Evolutionary conservation across 2,113 vertebrate genomes (phyloP).

Genomic region (Isichthys henryi): DNA sequence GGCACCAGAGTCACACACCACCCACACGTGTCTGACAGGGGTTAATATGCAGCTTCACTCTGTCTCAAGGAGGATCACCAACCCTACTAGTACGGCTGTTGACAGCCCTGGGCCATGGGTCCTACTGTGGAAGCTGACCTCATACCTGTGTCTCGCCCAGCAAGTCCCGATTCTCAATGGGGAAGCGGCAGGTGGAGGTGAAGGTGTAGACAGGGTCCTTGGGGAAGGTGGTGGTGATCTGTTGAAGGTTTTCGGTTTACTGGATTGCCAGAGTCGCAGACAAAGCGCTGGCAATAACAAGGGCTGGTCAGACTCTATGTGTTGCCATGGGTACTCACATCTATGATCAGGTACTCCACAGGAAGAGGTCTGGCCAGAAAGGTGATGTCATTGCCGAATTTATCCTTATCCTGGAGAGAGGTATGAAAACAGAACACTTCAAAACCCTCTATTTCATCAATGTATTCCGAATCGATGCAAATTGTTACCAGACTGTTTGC

Average conservation of each 20-base stretch:
- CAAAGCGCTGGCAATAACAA: not conserved
- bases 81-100: not conserved
- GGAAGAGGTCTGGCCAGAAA: constrained; percentile 91
- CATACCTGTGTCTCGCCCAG: constrained; percentile 89
- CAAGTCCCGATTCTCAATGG: constrained; percentile 90
- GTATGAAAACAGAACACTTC: not conserved
- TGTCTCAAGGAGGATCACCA: not conserved
- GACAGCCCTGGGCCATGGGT: not conserved
- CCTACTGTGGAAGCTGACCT: not conserved
- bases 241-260: not conserved
- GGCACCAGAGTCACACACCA: not conserved
- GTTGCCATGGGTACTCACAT: constrained; percentile 65
- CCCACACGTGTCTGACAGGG: not conserved
- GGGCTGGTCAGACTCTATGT: not conserved
- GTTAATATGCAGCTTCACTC: not conserved
- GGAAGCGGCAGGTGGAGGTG: constrained; percentile 81
- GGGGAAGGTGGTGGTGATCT: constrained; percentile 98
- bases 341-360: constrained; percentile 96
- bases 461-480: not conserved
- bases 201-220: constrained; percentile 98
- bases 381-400: constrained; percentile 96
- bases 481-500: not conserved
- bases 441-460: not conserved
- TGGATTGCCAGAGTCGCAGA: not conserved
- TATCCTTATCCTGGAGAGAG: constrained; percentile 82